These are phyloP conservation scores for Tokudaia tokunoshimensis DNA, from an alignment of 2,797 vertebrate species.

Conservation along the genomic window DNA sequence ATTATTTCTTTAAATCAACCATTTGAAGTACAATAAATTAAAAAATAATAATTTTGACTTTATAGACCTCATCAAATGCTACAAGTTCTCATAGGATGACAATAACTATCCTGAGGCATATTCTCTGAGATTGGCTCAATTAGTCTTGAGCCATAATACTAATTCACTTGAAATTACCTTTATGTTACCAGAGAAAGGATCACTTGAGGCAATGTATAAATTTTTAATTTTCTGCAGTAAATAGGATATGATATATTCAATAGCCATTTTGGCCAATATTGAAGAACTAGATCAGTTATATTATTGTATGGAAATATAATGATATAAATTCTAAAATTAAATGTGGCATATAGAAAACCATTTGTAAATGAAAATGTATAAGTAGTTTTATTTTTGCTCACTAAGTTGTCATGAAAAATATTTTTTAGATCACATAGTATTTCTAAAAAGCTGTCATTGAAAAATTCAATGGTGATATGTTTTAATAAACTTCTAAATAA, in stretches of 20 bases:
- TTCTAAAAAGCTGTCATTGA: slow-evolving; percentile 63
- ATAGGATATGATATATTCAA: slow-evolving; percentile 50
- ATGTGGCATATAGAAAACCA: not conserved
- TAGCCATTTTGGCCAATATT: slow-evolving; percentile 62
- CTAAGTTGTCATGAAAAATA: slow-evolving; percentile 39
- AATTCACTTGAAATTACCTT: slow-evolving; percentile 67
- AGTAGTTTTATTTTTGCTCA: slow-evolving; percentile 72
- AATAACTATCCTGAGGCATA: slow-evolving; percentile 37
- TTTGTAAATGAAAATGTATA: slow-evolving; percentile 42
- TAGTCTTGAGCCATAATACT: slow-evolving; percentile 65
- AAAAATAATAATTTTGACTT: slow-evolving; percentile 16
- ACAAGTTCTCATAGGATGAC: slow-evolving; percentile 8
- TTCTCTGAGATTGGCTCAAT: slow-evolving; percentile 64
- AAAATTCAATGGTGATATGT: slow-evolving; percentile 42
- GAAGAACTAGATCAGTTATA: slow-evolving; percentile 71
- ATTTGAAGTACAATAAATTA: not conserved
- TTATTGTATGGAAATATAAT: slow-evolving; percentile 76
- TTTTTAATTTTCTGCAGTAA: slow-evolving; percentile 80
- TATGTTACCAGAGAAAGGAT: slow-evolving; percentile 65
- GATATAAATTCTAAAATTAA: slow-evolving; percentile 63
- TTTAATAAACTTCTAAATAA: slow-evolving; percentile 68
- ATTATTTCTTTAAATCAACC: not conserved
- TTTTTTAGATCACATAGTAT: slow-evolving; percentile 66
- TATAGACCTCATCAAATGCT: not conserved
- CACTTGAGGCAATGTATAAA: not conserved